phyloP scores from a whole-genome alignment of 2,888 invertebrate species.

The Loripinus fragilis region DNA sequence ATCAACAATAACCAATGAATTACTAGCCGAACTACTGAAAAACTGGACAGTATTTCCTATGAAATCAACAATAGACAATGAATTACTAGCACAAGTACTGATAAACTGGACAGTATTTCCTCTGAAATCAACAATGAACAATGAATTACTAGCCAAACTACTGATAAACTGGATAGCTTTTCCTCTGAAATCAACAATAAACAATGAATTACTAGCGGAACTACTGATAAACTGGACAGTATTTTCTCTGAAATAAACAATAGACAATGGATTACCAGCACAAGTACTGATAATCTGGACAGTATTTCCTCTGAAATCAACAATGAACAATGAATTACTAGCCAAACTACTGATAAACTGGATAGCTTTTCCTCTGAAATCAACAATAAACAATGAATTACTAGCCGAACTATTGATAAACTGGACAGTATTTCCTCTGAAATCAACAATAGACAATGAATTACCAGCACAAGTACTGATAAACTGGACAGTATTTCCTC shows the following conservation, averaged over 20 bases:
- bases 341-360: no score
- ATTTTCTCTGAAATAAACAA: neutral
- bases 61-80: neutral
- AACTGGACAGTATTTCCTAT: neutral
- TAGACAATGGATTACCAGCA: neutral
- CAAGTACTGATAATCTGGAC: slow-evolving; percentile 2
- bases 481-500: neutral
- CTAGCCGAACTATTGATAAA: no score
- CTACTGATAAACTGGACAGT: no score
- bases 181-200: no score
- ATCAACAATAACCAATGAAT: no score
- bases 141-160: no score
- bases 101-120: neutral
- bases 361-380: no score
- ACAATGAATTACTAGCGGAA: no score
- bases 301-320: neutral
- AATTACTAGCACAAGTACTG: neutral
- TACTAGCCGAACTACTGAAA: no score
- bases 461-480: neutral
- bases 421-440: neutral
- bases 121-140: neutral
- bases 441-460: neutral
- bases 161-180: no score
- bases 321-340: no score
- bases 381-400: no score